These are phyloP conservation scores for Ephestia elutella DNA, from an alignment of 1,140 invertebrate genomes.

Conservation along the genomic window DNA sequence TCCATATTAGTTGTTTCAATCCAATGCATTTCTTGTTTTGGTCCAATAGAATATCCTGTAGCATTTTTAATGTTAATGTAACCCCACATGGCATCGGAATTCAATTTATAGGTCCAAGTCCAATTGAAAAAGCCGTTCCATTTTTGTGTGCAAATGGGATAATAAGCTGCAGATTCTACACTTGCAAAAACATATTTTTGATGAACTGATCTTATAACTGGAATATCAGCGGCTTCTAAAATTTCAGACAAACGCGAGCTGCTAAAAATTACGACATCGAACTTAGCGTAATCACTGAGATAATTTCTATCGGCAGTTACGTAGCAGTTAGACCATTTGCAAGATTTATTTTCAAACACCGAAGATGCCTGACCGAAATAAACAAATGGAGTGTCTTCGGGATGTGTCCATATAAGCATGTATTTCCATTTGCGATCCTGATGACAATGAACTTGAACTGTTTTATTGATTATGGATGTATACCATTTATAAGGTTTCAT, in stretches of 20 bases:
- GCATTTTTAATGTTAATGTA: slow-evolving; percentile 54
- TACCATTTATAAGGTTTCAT: neutral
- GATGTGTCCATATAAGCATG: slow-evolving; percentile 42
- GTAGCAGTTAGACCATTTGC: slow-evolving; percentile 39
- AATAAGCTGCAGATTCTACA: slow-evolving; percentile 37
- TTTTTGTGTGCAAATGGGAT: slow-evolving; percentile 29
- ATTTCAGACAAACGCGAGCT: slow-evolving; percentile 29
- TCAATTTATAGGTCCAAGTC: slow-evolving; percentile 79
- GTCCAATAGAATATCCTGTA: slow-evolving; percentile 42
- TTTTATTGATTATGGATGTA: neutral
- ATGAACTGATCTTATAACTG: slow-evolving; percentile 12
- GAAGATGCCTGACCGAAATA: slow-evolving; percentile 35
- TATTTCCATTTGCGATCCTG: slow-evolving; percentile 21
- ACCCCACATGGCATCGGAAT: slow-evolving; percentile 78
- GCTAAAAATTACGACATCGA: slow-evolving; percentile 37
- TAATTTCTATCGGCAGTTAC: slow-evolving; percentile 31
- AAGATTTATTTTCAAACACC: slow-evolving; percentile 34
- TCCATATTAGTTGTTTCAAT: slow-evolving; percentile 35
- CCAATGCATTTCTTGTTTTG: slow-evolving; percentile 38
- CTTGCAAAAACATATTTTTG: slow-evolving; percentile 47
- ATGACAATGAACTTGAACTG: neutral
- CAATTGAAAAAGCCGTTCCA: slow-evolving; percentile 75
- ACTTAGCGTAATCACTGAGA: slow-evolving; percentile 31
- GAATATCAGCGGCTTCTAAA: slow-evolving; percentile 20
- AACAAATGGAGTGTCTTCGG: slow-evolving; percentile 25